phyloP scores from a whole-genome alignment of 2,113 vertebrate genomes.

The Callithrix jacchus region DNA sequence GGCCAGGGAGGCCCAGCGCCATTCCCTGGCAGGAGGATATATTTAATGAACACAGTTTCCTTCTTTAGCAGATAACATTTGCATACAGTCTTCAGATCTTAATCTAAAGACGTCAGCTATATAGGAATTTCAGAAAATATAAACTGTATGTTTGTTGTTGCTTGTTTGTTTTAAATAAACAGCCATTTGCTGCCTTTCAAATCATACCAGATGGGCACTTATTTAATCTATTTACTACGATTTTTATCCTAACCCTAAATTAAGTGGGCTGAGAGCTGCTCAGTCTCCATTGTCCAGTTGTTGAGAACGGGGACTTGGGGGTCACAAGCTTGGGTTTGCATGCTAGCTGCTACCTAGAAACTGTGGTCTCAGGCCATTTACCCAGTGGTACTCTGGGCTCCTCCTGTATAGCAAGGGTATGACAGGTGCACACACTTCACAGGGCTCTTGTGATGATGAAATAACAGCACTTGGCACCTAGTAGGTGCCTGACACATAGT shows the following conservation, averaged over 20 bases:
- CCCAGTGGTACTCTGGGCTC: not conserved
- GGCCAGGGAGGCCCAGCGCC: not conserved
- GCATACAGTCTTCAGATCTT: not conserved
- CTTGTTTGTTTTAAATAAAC: constrained; percentile 4
- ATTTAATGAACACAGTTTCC: not conserved
- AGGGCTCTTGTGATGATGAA: not conserved
- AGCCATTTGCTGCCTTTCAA: not conserved
- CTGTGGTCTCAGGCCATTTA: not conserved
- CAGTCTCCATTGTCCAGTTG: not conserved
- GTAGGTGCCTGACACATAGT: not conserved
- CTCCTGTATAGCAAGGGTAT: not conserved
- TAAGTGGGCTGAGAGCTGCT: not conserved
- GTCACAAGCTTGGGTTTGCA: not conserved
- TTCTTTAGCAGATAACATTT: not conserved
- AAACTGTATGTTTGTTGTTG: not conserved
- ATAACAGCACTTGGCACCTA: not conserved
- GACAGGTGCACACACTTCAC: not conserved
- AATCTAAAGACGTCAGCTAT: not conserved
- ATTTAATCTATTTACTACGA: not conserved
- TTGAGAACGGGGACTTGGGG: not conserved
- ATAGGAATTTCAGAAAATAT: not conserved
- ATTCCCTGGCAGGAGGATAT: not conserved
- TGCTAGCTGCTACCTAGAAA: not conserved
- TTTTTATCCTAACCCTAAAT: not conserved
- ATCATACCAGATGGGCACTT: not conserved